Evolutionary conservation across 2,888 invertebrate genomes (phyloP), one percentile per base, ranked within the genome.

Genomic region (Tribolium freemani): DNA sequence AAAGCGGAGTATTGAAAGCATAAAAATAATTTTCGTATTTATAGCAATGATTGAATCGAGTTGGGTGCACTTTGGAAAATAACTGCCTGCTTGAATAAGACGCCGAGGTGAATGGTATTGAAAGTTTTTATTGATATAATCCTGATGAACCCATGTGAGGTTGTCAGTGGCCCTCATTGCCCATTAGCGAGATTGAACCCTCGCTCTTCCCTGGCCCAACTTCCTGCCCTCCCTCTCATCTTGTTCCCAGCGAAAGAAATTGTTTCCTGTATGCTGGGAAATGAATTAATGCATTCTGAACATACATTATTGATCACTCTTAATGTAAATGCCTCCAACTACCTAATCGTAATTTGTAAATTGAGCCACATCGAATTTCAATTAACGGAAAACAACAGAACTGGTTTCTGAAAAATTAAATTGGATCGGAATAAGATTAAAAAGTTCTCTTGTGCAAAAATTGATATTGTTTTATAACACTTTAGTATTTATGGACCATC

Each of bases 251-350:
- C 69, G 81, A 86, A 85, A 84, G 84, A 85, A 86, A 84, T 84
- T 84, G 85, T 85, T 86, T 85, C 85, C 86, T 83, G 84, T 80
- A 80, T 82, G 80, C 80, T 82, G 80, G 84, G 83, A 84, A 85
- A 85, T 84, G 84, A 86, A 86, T 86, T 85, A 86, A 85, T 86
- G 86, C 83, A 85, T 85, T 84, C 83, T 82, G 83, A 84, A 84
- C 84, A 85, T 86, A 84, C 84, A 86, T 86, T 86, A 86, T 86
- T 85, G 84, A 86, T 85, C 80, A 76, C 77, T 80, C 76, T 79
- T 88, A 88, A 88, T 88, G 88, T 88, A 88, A 88, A 88, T 88
- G 88, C 87, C 87, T 86, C 87, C 87, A 88, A 77, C 79, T 79
- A 75, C 75, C 76, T 80, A 78, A 80, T 79, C 77, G 77, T 78